Evolutionary conservation across 2,113 vertebrate species (phyloP).

Genomic region (Onychorhynchus coronatus): DNA sequence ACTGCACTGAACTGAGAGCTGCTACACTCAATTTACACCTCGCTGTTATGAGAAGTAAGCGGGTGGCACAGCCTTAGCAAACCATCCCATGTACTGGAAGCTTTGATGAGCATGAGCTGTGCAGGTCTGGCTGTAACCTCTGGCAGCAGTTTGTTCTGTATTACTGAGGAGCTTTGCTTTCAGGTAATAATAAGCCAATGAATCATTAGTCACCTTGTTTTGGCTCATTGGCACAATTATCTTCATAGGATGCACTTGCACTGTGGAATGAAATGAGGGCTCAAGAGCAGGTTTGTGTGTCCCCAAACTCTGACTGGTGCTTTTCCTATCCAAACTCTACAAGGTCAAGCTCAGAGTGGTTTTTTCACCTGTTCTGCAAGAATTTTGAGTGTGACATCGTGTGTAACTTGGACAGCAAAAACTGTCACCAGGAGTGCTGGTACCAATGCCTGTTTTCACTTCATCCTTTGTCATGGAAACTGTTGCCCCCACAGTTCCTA

Average conservation of each 20-base stretch:
- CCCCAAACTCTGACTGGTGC: background rate
- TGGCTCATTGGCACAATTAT: background rate
- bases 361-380: background rate
- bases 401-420: background rate
- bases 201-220: background rate
- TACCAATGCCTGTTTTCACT: background rate
- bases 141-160: background rate
- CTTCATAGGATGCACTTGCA: background rate
- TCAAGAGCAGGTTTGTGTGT: background rate
- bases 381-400: background rate
- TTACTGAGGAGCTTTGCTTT: background rate
- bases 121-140: background rate
- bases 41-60: background rate
- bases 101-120: fast-evolving
- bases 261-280: background rate
- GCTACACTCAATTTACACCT: background rate
- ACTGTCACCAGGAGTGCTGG: background rate
- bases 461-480: background rate
- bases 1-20: background rate
- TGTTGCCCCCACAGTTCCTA: background rate
- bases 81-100: background rate
- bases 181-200: background rate
- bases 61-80: background rate
- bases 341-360: background rate
- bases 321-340: background rate